Evolutionary conservation across 1,140 invertebrate species (phyloP), one percentile per base, ranked within the genome.

Genomic region (Caenorhabditis briggsae): DNA sequence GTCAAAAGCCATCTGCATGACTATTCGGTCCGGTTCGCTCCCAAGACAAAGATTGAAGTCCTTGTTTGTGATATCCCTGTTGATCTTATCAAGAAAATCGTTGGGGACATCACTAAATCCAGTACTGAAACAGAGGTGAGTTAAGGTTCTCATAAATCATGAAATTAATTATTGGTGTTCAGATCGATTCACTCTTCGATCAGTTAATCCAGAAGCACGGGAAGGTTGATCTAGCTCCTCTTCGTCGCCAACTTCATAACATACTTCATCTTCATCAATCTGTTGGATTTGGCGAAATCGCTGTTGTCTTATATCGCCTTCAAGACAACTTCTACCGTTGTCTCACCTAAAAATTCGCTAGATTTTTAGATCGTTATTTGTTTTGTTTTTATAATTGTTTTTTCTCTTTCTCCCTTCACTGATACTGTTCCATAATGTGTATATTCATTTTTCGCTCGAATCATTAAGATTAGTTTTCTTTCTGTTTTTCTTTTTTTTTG

Each of bases 81-180:
- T 2, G 59, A 64, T 33, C 33, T 87, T 14, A 56, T 87, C 78
- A 87, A 87, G 82, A 53, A 64, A 8, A 83, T 87, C n/a, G 56
- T 82, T n/a, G 82, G 86, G 8, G 33, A 56, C 43, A 46, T 87
- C 7, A 55, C 58, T 56, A 85, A 65, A 23, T 74, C 20, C 9
- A 85, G 61, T 23, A 25, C 48, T 12, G 43, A 46, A 8, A 7
- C 7, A n/a, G 84, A 85, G 53, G 84, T 78, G 16, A 78, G 70
- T 58, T 58, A 12, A 1, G 11, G 9, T 20, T 5, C 8, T 20
- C 18, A 58, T n/a, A n/a, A 2, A n/a, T 20, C 20, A 18, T 5
- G 20, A 0, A 9, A 9, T n/a, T 58, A 0, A n/a, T 3, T 58
- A 0, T 5, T n/a, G 0, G 8, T 9, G 53, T 78, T 41, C 46